Percentiles rank a stretch among this genome's conserved stretches.
phyloP scores from a whole-genome alignment of 2,797 vertebrate genomes.

The Ctenosaura bakeri region DNA sequence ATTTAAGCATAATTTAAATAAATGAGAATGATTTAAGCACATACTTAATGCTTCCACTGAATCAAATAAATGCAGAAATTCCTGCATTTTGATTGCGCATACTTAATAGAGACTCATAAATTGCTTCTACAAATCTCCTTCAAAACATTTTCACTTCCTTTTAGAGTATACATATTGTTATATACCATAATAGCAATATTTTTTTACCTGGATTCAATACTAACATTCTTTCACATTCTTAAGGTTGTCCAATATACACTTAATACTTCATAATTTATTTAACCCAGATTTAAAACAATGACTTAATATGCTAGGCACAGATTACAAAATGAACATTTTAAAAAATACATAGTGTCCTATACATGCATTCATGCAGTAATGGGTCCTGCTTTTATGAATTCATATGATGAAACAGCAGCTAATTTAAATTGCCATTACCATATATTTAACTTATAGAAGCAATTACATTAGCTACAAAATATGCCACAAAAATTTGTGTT shows the following conservation, averaged over 20 bases:
- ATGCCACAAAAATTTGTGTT: conserved; percentile 34
- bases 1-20: not conserved
- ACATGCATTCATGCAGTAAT: conserved; percentile 72
- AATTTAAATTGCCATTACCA: conserved; percentile 39
- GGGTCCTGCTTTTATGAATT: conserved; percentile 42
- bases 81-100: conserved; percentile 19
- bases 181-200: conserved; percentile 71
- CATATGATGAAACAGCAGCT: conserved; percentile 37
- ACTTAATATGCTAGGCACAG: conserved; percentile 73
- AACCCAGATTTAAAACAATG: conserved; percentile 65
- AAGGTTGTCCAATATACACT: conserved; percentile 68
- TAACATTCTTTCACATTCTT: conserved; percentile 54
- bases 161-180: conserved; percentile 68
- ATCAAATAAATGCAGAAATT: not conserved
- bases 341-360: conserved; percentile 64
- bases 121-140: conserved; percentile 50
- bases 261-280: conserved; percentile 63
- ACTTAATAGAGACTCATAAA: conserved; percentile 72
- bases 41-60: not conserved
- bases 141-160: conserved; percentile 68
- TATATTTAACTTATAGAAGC: conserved; percentile 35
- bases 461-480: conserved; percentile 58
- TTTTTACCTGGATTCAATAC: conserved; percentile 58
- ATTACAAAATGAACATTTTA: conserved; percentile 69
- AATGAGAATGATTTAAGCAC: not conserved